These are phyloP conservation scores for Bombus pyrosoma DNA, from an alignment of 1,140 invertebrate genomes.

Conservation along the genomic window DNA sequence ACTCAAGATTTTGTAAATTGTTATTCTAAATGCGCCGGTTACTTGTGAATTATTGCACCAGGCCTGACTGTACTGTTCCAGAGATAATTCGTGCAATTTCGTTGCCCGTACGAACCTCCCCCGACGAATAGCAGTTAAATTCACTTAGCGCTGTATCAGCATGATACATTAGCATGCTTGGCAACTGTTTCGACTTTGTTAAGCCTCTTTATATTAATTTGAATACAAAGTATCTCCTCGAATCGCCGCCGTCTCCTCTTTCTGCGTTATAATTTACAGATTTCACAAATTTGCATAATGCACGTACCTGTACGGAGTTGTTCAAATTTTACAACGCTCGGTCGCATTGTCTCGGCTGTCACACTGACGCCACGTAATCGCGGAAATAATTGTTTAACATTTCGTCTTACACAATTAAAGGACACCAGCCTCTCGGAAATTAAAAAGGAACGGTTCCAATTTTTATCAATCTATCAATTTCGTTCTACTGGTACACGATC, in stretches of 20 bases:
- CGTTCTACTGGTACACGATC: not conserved
- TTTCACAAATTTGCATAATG: not conserved
- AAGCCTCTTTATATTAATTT: constrained; percentile 42
- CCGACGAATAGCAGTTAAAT: constrained; percentile 39
- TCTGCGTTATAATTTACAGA: not conserved
- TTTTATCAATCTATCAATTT: not conserved
- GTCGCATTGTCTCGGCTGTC: not conserved
- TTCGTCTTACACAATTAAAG: not conserved
- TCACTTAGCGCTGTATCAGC: constrained; percentile 50
- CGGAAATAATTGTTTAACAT: not conserved
- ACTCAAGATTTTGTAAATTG: constrained; percentile 50
- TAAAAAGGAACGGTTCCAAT: not conserved
- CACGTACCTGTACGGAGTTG: too few relatives aligned
- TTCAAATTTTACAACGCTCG: not conserved
- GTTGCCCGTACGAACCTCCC: not conserved
- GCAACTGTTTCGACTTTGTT: constrained; percentile 43
- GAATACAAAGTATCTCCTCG: not conserved
- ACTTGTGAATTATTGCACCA: constrained; percentile 44
- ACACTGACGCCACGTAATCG: not conserved
- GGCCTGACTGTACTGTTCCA: not conserved
- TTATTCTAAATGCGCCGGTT: constrained; percentile 50
- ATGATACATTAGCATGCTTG: constrained; percentile 41
- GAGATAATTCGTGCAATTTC: constrained; percentile 51
- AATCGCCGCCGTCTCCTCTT: not conserved
- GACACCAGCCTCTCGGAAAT: too few relatives aligned